Conservation (phyloP, 2,797 vertebrate genomes). For the Rousettus madagascariensis region DNA sequence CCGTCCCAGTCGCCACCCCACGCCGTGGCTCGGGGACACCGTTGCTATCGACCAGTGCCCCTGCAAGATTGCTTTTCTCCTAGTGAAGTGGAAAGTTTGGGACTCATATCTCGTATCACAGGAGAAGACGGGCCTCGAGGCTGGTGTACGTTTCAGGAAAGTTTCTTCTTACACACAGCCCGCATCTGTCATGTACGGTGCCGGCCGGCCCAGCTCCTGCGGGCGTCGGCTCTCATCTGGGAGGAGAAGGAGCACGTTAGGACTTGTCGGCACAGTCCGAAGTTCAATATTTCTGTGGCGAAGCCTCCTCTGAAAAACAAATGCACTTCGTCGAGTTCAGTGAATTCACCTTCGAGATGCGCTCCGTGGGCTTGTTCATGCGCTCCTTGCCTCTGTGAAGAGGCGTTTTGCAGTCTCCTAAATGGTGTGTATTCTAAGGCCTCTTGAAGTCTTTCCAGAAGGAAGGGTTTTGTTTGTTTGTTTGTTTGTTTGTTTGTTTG, state of each 20-base stretch:
- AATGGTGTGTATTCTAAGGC: background rate
- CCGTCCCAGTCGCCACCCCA: background rate
- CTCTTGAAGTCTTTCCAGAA: background rate
- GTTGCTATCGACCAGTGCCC: accelerated
- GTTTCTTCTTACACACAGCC: background rate
- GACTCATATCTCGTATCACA: background rate
- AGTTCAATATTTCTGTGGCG: background rate
- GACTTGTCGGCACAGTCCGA: background rate
- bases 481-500: background rate
- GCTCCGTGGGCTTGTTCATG: background rate
- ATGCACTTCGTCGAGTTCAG: accelerated
- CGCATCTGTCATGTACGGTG: background rate
- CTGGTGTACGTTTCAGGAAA: background rate
- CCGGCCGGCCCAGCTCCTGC: background rate
- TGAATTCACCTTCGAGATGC: background rate
- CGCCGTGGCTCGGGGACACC: background rate
- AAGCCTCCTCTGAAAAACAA: background rate
- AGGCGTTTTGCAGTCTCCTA: background rate
- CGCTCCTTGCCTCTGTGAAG: background rate
- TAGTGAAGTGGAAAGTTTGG: background rate
- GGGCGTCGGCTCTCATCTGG: background rate
- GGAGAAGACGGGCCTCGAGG: background rate
- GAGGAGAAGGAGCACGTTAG: accelerated
- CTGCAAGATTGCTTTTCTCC: background rate
- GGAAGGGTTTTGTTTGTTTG: background rate